Evolutionary conservation across 2,113 vertebrate species (phyloP).

Genomic region (Barbus barbus): DNA sequence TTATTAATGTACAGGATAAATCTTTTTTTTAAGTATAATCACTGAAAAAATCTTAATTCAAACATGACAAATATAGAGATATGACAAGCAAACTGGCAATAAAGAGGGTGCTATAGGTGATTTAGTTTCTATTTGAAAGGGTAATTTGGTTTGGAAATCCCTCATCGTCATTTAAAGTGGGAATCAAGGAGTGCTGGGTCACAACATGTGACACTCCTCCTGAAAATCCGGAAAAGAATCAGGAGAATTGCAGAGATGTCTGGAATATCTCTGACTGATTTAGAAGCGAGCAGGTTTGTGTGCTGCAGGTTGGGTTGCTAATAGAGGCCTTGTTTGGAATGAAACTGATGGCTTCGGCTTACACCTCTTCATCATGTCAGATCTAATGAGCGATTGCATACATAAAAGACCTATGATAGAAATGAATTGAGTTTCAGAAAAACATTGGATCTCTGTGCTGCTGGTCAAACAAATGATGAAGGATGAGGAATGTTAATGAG

Average conservation of each 20-base stretch:
- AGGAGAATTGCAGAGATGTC: neutral
- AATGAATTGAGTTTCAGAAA: constrained; percentile 5
- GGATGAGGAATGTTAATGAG: constrained; percentile 8
- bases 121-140: neutral
- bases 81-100: neutral
- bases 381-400: neutral
- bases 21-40: too few relatives aligned
- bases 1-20: too few relatives aligned
- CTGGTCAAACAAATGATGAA: neutral
- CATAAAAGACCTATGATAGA: neutral
- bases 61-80: neutral
- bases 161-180: neutral
- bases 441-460: neutral
- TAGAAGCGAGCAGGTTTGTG: neutral
- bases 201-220: neutral
- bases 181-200: neutral
- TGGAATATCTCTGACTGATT: constrained; percentile 22
- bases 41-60: neutral
- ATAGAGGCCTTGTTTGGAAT: neutral
- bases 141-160: neutral
- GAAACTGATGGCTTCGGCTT: neutral
- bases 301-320: neutral
- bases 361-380: neutral
- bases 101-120: neutral
- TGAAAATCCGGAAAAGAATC: neutral